phyloP scores from a whole-genome alignment of 1,140 invertebrate species.

The Amphibalanus amphitrite region DNA sequence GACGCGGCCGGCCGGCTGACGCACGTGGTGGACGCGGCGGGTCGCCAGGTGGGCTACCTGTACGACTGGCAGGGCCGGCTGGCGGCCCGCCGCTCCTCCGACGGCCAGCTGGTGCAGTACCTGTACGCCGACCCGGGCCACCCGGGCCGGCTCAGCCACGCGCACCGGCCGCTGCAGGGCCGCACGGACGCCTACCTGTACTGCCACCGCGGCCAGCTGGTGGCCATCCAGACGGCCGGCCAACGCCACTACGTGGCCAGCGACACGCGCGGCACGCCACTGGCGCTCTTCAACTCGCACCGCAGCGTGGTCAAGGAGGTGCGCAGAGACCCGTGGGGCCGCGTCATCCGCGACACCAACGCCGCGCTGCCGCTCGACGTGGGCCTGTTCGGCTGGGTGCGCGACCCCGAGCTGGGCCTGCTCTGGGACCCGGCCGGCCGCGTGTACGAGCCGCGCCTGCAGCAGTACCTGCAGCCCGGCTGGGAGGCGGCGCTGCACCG shows the following conservation, averaged over 20 bases:
- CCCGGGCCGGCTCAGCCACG: conserved; percentile 61
- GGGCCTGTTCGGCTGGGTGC: conserved; percentile 77
- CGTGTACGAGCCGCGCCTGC: conserved; percentile 78
- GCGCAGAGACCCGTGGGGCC: conserved; percentile 74
- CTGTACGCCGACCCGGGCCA: conserved; percentile 77
- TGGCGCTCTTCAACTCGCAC: conserved; percentile 74
- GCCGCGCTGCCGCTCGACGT: conserved; percentile 77
- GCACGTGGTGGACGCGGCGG: conserved; percentile 68
- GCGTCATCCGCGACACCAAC: conserved; percentile 71
- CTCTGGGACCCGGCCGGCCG: conserved; percentile 53
- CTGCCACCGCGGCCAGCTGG: conserved; percentile 61
- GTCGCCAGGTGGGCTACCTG: conserved; percentile 38
- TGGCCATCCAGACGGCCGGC: conserved; percentile 48
- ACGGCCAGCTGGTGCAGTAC: conserved; percentile 81
- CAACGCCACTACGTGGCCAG: conserved; percentile 73
- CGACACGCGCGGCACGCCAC: conserved; percentile 78
- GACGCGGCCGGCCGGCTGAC: conserved; percentile 81
- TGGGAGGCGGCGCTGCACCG: conserved; percentile 68
- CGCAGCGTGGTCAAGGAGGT: conserved; percentile 83
- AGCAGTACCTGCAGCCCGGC: conserved; percentile 85
- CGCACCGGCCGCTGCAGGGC: conserved; percentile 73
- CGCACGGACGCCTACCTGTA: conserved; percentile 70
- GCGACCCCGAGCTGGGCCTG: conserved; percentile 68
- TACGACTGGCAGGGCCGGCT: conserved; percentile 78
- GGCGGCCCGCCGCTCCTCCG: conserved; percentile 58